These are phyloP conservation scores for Hippocampus mohnikei DNA, from an alignment of 2,113 vertebrate species.

Conservation along the genomic window DNA sequence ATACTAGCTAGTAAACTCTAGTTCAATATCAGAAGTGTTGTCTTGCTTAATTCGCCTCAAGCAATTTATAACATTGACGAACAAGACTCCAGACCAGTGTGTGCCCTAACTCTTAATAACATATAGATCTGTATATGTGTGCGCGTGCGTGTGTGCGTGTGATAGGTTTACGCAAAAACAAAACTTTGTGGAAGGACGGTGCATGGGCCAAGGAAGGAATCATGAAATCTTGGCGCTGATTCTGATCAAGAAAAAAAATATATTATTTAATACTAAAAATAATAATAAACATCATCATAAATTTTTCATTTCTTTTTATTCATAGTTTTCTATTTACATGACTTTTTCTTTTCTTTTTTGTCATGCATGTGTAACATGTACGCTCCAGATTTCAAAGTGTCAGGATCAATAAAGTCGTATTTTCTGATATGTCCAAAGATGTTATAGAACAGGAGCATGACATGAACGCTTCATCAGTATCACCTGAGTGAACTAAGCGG, in stretches of 20 bases:
- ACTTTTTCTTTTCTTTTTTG: background rate
- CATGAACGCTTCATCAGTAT: slow-evolving; percentile 7
- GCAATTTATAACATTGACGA: background rate
- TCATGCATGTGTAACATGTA: background rate
- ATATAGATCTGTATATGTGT: background rate
- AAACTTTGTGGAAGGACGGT: background rate
- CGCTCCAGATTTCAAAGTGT: no score
- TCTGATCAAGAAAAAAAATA: background rate
- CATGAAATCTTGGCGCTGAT: background rate
- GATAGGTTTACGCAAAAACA: background rate
- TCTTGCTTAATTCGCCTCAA: background rate
- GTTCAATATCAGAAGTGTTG: background rate
- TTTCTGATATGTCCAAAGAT: background rate
- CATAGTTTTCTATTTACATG: no score
- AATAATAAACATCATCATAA: no score
- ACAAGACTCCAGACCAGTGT: background rate
- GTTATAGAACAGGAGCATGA: background rate
- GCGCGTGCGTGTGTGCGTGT: background rate
- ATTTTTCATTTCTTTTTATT: no score
- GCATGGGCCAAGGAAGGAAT: background rate
- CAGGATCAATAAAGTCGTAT: background rate
- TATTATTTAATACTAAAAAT: no score
- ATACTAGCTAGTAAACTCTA: background rate
- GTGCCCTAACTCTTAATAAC: background rate
- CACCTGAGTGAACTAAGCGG: slow-evolving; percentile 3